Evolutionary conservation across 2,797 vertebrate species (phyloP).

Genomic region (Limnodromus scolopaceus): DNA sequence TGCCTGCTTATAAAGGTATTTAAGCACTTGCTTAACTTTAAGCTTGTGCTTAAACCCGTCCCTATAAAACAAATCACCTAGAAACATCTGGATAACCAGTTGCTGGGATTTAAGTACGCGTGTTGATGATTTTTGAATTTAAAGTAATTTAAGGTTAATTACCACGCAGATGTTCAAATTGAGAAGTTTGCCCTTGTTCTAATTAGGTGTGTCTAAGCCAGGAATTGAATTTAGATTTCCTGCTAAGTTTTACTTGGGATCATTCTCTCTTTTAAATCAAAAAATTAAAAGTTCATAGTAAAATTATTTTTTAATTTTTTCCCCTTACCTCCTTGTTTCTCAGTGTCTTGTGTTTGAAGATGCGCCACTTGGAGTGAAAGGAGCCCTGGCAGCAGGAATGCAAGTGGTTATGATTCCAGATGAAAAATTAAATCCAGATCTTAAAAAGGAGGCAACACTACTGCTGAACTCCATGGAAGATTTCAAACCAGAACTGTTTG

Average conservation of each 20-base stretch:
- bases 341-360: conserved; percentile 96
- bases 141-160: conserved; percentile 35
- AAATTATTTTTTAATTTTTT: not conserved
- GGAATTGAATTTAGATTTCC: not conserved
- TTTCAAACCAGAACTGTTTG: conserved; percentile 87
- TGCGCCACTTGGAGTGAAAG: conserved; percentile 87
- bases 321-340: not conserved
- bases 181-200: not conserved
- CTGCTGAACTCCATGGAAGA: conserved; percentile 85
- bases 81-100: conserved; percentile 15
- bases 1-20: not conserved
- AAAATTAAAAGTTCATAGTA: not conserved
- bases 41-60: not conserved
- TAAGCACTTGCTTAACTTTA: conserved; percentile 2
- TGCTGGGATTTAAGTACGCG: not conserved
- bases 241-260: not conserved
- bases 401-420: conserved; percentile 95
- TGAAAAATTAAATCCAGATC: conserved; percentile 79
- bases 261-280: not conserved
- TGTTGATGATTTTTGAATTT: not conserved
- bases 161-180: not conserved
- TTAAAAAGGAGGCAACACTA: conserved; percentile 84
- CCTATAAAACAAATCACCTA: not conserved
- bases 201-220: not conserved
- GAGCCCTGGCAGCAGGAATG: conserved; percentile 87